Percentiles rank a stretch among this genome's conserved stretches.
These are phyloP conservation scores for Gorsachius magnificus DNA, from an alignment of 2,797 vertebrate species.

Conservation along the genomic window DNA sequence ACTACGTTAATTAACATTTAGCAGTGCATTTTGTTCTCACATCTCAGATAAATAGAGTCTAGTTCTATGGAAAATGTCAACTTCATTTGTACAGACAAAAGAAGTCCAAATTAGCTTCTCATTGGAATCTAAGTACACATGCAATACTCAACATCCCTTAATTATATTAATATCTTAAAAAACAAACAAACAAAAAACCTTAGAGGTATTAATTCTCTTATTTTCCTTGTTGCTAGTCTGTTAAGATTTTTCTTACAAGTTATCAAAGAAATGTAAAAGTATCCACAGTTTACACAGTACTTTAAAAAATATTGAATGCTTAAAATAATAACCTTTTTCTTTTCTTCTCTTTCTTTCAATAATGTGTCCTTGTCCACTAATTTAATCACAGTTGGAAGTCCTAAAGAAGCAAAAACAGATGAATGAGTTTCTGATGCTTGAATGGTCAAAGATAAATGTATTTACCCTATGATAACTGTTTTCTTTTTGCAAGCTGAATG, in stretches of 20 bases:
- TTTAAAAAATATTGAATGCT: background rate
- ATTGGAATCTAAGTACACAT: background rate
- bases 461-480: background rate
- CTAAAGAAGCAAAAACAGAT: slow-evolving; percentile 70
- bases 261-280: background rate
- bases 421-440: background rate
- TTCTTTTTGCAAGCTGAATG: background rate
- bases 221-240: background rate
- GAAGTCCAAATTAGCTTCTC: background rate
- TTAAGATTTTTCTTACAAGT: background rate
- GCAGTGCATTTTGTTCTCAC: background rate
- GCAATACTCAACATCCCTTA: background rate
- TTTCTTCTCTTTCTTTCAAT: slow-evolving; percentile 91
- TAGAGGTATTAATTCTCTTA: background rate
- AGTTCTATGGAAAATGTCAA: background rate
- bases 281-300: background rate
- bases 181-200: background rate
- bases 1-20: background rate
- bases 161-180: background rate
- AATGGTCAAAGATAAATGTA: background rate
- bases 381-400: slow-evolving; percentile 92
- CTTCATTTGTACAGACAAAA: background rate
- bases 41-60: background rate
- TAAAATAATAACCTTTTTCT: slow-evolving; percentile 83
- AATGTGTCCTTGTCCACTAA: slow-evolving; percentile 90